Evolutionary conservation across 2,113 vertebrate species (phyloP).

Genomic region (Ginglymostoma cirratum): DNA sequence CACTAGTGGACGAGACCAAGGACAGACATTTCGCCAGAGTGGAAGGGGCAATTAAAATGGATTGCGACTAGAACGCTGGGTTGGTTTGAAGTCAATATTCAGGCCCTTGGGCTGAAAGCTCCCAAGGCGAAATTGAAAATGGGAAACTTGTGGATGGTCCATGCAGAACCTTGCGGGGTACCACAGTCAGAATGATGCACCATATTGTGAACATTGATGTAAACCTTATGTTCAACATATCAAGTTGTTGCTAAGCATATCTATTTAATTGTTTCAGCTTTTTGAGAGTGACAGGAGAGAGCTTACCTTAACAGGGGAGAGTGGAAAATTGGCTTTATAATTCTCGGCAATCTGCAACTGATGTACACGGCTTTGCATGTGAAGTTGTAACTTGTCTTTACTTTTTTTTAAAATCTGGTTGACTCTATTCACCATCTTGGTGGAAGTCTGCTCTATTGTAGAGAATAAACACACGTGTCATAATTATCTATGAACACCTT

Average conservation of each 20-base stretch:
- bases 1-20: too few species aligned
- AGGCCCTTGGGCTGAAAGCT: too few species aligned
- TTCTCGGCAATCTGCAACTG: not conserved
- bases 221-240: not conserved
- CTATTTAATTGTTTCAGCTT: not conserved
- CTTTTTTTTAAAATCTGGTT: not conserved
- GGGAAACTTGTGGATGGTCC: not conserved
- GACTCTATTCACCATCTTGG: not conserved
- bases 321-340: not conserved
- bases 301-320: not conserved
- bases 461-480: not conserved
- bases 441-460: not conserved
- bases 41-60: too few species aligned
- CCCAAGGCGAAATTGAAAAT: too few species aligned
- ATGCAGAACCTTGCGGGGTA: not conserved
- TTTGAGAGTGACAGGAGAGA: not conserved
- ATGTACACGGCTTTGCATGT: not conserved
- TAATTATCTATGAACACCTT: not conserved
- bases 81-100: too few species aligned
- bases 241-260: not conserved
- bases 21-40: too few species aligned
- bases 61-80: too few species aligned
- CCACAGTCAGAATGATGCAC: not conserved
- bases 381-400: not conserved
- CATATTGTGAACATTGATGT: not conserved